Evolutionary conservation across 2,797 vertebrate species (phyloP), one percentile per base, ranked within the genome.

Genomic region (Macroramphosus scolopax): DNA sequence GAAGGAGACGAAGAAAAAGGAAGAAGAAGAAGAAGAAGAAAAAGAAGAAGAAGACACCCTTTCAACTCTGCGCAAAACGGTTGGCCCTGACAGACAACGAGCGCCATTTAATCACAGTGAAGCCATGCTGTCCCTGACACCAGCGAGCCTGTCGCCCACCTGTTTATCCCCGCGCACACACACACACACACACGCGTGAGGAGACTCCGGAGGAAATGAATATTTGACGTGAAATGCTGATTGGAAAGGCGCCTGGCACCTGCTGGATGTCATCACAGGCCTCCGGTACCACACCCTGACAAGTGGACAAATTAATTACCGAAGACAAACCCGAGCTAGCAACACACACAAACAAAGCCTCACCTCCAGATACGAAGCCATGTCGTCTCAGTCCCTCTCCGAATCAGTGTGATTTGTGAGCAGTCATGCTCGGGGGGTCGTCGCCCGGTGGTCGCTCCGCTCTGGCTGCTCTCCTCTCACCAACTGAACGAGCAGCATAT

Each of bases 331-430:
- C n/a, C n/a, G n/a, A n/a, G n/a, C n/a, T n/a, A n/a, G n/a, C n/a
- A n/a, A n/a, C n/a, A n/a, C n/a, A n/a, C n/a, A n/a, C n/a, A n/a
- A n/a, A n/a, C n/a, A 6, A 35, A 26, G 20, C 28, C 77, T 88
- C 78, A 91, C 91, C 90, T 89, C 73, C 38, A 92, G 54, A 63
- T 43, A 91, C 4, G 89, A 86, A 54, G 89, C 87, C 91, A 90
- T 91, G 68, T 39, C 53, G 1, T 2, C 36, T 31, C 33, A 22
- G 33, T 28, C 41, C 20, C 33, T 49, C 80, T 66, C 75, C 17
- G 59, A 14, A 13, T 59, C 76, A 22, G 43, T 5, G 62, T 45
- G 26, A 9, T 25, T 54, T 47, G 20, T 46, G 38, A 51, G 56
- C 35, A 77, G 49, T 77, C 90, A 89, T 89, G 55, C 56, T 54